phyloP scores from a whole-genome alignment of 2,113 vertebrate species.

The Stomatorhinus ivindoensis region DNA sequence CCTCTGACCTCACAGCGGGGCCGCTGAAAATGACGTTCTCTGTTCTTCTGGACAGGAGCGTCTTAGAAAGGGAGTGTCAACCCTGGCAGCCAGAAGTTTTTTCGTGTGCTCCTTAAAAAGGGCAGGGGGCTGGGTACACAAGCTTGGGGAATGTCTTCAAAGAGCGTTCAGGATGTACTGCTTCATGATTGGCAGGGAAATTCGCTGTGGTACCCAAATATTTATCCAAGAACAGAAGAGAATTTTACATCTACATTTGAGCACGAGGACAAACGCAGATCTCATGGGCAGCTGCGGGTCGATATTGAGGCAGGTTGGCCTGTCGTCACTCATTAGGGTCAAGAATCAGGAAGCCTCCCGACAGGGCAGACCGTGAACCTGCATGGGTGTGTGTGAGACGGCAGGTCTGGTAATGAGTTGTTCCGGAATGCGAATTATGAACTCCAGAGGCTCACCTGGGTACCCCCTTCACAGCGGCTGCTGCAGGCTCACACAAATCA shows the following conservation, averaged over 20 bases:
- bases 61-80: conserved; percentile 31
- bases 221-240: conserved; percentile 55
- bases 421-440: conserved; percentile 13
- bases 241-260: conserved; percentile 53
- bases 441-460: not conserved
- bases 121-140: conserved; percentile 3
- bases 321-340: conserved; percentile 58
- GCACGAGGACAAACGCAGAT: conserved; percentile 45
- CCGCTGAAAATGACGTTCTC: not conserved
- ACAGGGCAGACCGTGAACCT: not conserved
- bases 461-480: not conserved
- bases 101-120: conserved; percentile 32
- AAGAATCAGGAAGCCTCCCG: conserved; percentile 7
- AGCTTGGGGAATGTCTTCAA: conserved; percentile 34
- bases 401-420: conserved; percentile 13
- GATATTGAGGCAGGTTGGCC: conserved; percentile 49
- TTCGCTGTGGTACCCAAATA: conserved; percentile 45
- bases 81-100: conserved; percentile 43
- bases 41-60: not conserved
- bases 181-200: conserved; percentile 32
- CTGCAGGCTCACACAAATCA: conserved; percentile 19
- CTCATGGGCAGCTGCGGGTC: conserved; percentile 49
- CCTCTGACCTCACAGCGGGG: conserved; percentile 6
- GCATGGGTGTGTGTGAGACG: not conserved
- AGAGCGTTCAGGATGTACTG: conserved; percentile 25